Evolutionary conservation across 2,113 vertebrate species (phyloP).

Genomic region (Microtus oregoni): DNA sequence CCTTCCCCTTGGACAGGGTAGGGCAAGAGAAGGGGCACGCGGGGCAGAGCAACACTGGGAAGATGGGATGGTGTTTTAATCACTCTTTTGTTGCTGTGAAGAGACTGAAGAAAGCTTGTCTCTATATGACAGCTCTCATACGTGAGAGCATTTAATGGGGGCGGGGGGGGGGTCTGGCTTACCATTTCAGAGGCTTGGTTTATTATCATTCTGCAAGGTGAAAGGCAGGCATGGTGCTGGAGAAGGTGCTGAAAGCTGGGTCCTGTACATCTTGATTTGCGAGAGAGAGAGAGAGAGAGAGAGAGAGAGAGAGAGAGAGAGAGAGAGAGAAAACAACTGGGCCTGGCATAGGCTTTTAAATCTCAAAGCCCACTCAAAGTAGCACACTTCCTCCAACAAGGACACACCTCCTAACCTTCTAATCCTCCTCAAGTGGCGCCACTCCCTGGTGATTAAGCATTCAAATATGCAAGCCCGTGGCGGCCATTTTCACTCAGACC

Average conservation of each 20-base stretch:
- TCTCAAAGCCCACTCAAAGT: neutral
- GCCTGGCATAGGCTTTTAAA: neutral
- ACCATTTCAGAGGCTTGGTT: neutral
- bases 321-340: neutral
- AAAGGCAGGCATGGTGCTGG: neutral
- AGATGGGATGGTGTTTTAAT: neutral
- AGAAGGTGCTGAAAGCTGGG: neutral
- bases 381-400: neutral
- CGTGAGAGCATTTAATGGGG: neutral
- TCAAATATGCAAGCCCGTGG: neutral
- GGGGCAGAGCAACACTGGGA: neutral
- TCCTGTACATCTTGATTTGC: neutral
- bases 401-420: neutral
- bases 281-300: neutral
- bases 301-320: neutral
- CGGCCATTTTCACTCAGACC: neutral
- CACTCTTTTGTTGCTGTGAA: neutral
- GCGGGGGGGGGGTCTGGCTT: neutral
- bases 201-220: neutral
- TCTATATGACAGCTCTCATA: neutral
- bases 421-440: neutral
- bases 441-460: neutral
- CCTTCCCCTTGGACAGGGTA: neutral
- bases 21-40: constrained; percentile 60
- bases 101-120: neutral